Conservation (phyloP, 2,888 invertebrate species). For the Axea sp. region DNA sequence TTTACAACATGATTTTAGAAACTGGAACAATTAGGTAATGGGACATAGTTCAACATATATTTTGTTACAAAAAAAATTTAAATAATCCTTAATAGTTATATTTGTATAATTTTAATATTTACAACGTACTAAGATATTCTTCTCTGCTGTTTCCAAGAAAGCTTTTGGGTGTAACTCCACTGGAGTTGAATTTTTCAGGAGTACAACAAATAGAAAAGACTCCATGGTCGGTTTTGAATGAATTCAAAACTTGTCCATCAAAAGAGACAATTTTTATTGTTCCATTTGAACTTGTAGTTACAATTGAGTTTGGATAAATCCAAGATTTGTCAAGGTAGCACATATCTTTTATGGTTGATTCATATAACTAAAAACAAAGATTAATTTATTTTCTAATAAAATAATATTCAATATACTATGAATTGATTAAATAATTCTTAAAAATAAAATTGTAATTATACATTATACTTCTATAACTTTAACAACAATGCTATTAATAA, state of each 20-base stretch:
- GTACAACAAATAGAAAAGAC: constrained; percentile 38
- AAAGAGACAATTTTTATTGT: constrained; percentile 29
- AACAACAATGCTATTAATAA: no score
- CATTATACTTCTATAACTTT: no score
- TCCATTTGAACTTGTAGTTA: constrained; percentile 21
- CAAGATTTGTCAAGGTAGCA: constrained; percentile 37
- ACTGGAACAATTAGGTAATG: no score
- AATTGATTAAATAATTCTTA: no score
- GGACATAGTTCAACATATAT: no score
- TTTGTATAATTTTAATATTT: no score
- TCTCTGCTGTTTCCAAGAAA: constrained; percentile 10
- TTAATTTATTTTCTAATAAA: no score
- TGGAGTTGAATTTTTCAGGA: constrained; percentile 27
- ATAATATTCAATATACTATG: no score
- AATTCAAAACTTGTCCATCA: constrained; percentile 20
- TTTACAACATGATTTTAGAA: no score
- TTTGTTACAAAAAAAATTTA: no score
- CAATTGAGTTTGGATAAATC: constrained; percentile 34
- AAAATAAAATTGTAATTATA: no score
- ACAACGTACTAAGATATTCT: constrained; percentile 26
- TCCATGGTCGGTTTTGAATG: constrained; percentile 30
- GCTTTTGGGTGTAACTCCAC: constrained; percentile 37
- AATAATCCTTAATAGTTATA: no score
- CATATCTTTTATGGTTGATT: constrained; percentile 30
- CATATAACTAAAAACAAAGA: constrained; percentile 20